Evolutionary conservation across 2,797 vertebrate species (phyloP), one percentile per base, ranked within the genome.

Genomic region (Selene dorsalis): DNA sequence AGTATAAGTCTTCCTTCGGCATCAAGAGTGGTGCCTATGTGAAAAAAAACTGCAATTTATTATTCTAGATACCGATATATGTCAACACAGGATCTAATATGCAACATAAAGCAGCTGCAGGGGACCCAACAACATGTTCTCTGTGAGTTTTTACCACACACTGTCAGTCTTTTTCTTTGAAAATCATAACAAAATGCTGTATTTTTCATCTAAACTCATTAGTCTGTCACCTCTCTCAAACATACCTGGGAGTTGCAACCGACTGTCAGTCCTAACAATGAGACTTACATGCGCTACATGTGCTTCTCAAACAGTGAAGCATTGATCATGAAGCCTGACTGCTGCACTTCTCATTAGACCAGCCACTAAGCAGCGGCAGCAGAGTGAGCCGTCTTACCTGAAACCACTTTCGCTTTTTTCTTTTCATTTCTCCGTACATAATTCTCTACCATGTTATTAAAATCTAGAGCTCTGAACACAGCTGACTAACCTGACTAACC

Each of bases 311-410:
- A 70, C 24, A 72, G 57, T 24, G 39, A 45, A 53, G 26, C 45
- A 59, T 9, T 74, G 62, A 79, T 82, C 65, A 73, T 58, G 52
- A 57, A 65, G 52, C 8, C 35, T 53, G 52, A 68, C 65, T 35
- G 56, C 45, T 61, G 69, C 28, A 68, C 30, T 70, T 65, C 52
- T 67, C 22, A 64, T 77, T 76, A 77, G 60, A 69, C 8, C 32
- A 59, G 14, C 43, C 0, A 20, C 41, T 50, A 57, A 4, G 26
- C 10, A 26, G n/a, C 10, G n/a, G 26, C 5, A 62, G 9, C 35
- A 64, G 32, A 73, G 20, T 13, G 24, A 61, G 35, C 39, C 50
- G 5, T 22, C 20, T 50, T 50, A 50, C 20, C 47, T 50, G 47
- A 22, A 50, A 50, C 20, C 47, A 52, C 14, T n/a, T 24, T 52